Percentiles rank a stretch among this genome's conserved stretches.
phyloP scores from a whole-genome alignment of 2,797 vertebrate genomes.

The Mormyrus hasselquistii region DNA sequence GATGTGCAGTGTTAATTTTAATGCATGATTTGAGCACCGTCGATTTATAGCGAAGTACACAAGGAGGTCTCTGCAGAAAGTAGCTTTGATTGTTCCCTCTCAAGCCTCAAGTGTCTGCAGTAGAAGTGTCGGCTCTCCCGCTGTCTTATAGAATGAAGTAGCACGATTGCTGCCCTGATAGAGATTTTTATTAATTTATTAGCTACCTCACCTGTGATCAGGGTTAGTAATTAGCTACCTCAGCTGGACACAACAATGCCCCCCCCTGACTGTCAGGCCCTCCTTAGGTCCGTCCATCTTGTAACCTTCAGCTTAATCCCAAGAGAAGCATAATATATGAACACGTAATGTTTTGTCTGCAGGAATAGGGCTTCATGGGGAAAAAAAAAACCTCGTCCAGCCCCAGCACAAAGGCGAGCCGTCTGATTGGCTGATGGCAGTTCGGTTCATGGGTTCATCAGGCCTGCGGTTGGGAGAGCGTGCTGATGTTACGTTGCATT shows the following conservation, averaged over 20 bases:
- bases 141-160: neutral
- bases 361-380: conserved; percentile 32
- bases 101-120: neutral
- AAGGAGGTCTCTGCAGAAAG: neutral
- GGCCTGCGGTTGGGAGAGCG: conserved; percentile 29
- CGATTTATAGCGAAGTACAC: neutral
- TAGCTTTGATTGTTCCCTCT: neutral
- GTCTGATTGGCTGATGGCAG: conserved; percentile 39
- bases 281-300: conserved; percentile 31
- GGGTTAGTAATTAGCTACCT: neutral
- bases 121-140: neutral
- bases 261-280: neutral
- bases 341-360: conserved; percentile 35
- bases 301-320: conserved; percentile 23
- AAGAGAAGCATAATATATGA: conserved; percentile 25
- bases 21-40: neutral
- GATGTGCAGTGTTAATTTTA: conserved; percentile 21
- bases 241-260: neutral
- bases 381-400: conserved; percentile 23
- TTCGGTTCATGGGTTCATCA: conserved; percentile 42
- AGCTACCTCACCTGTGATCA: neutral
- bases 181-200: neutral
- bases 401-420: conserved; percentile 30
- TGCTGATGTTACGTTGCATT: conserved; percentile 40
- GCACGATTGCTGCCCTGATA: neutral